Evolutionary conservation across 2,797 vertebrate species (phyloP), one percentile per base, ranked within the genome.

Genomic region (Esox lucius): DNA sequence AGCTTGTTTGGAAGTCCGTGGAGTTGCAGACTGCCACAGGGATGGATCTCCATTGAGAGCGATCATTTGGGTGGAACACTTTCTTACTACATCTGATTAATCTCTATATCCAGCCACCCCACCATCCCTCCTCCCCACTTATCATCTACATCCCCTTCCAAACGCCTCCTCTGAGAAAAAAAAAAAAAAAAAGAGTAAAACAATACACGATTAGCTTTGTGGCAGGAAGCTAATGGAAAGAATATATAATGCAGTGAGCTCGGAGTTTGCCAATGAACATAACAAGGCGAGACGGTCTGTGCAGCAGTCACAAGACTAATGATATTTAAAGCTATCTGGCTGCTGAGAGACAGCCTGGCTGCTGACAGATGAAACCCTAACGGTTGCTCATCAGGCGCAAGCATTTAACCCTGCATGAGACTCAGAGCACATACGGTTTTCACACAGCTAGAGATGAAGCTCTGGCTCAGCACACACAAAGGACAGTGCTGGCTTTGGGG

Each of bases 311-410:
- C 22, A 66, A 42, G 22, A 66, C 31, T 66, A 66, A 19, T 35
- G 31, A 35, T 35, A 66, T 31, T 66, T 33, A 33, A 33, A 31
- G 16, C 16, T 66, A 11, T 16, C 26, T 31, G 26, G 28, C 62
- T 31, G 61, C 24, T 31, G 61, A 64, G 15, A 64, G 24, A 5
- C 22, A 28, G 24, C 61, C 61, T 64, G 26, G 61, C 61, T 64
- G 64, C 31, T 66, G 64, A 66, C 28, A 35, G 64, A 66, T 31
- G 31, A 31, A 66, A 66, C 31, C 64, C 66, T 66, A 66, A 33
- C 6, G 2, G 26, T 26, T 6, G 16, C 28, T 28, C 64, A 19
- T 17, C 64, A 33, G 64, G 24, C 26, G 16, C 13, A 33, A 7
- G 5, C 19, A n/a, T 59, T 59, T n/a, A 59, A 59, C 56, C 7